A percentile compares a stretch with the other conserved stretches of the same genome.
Conservation (phyloP, 2,797 vertebrate species). For the Caiman crocodilus region DNA sequence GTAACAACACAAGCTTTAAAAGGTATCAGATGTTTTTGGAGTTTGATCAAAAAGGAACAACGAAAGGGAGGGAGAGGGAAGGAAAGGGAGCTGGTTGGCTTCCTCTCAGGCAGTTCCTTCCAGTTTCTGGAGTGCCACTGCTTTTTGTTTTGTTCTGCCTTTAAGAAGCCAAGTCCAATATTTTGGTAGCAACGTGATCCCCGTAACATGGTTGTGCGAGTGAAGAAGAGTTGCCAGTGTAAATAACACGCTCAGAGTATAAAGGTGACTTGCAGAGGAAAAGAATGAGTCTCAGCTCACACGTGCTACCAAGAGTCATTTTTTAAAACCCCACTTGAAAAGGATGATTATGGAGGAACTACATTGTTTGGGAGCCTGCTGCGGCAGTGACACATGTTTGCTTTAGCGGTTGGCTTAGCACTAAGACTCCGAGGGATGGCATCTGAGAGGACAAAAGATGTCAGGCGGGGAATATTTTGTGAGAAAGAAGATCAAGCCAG, state of each 20-base stretch:
- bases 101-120: not conserved
- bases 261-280: not conserved
- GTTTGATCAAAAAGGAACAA: not conserved
- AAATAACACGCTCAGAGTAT: rapidly evolving
- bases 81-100: not conserved
- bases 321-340: not conserved
- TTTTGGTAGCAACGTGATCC: not conserved
- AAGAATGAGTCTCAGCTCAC: not conserved
- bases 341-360: not conserved
- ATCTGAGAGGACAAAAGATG: rapidly evolving
- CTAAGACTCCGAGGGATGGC: not conserved
- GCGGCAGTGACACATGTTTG: not conserved
- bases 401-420: rapidly evolving
- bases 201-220: not conserved
- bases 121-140: not conserved
- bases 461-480: not conserved
- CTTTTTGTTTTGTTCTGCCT: not conserved
- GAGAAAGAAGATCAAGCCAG: not conserved
- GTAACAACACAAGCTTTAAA: not conserved
- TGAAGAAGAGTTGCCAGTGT: not conserved
- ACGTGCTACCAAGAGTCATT: rapidly evolving
- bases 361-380: not conserved
- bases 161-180: not conserved
- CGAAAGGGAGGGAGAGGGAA: not conserved
- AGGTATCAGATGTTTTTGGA: not conserved